Evolutionary conservation across 2,888 invertebrate species (phyloP), one percentile per base, ranked within the genome.

Genomic region (Ischnus inquisitorius): DNA sequence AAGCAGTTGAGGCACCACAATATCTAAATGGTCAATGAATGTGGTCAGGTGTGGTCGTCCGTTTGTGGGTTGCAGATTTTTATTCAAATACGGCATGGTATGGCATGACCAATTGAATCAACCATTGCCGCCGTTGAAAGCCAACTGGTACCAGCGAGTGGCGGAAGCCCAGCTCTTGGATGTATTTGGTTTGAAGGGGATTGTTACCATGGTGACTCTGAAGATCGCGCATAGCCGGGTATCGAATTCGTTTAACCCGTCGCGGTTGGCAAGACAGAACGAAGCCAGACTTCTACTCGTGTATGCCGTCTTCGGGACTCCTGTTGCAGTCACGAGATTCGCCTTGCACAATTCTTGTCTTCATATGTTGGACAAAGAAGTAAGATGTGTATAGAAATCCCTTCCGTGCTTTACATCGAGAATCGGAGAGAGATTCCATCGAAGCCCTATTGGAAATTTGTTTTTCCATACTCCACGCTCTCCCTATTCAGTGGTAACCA

Each of bases 171-270:
- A n/a, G 68, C 62, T 28, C 51, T 51, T 34, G 62, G 48, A 64
- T 69, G 51, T 75, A 89, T 90, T 89, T 90, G 89, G 89, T 90
- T 90, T 89, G 88, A 87, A 87, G 87, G 89, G 87, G 87, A 87
- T 85, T 79, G 90, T 90, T 86, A 86, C 88, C 89, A 90, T 90
- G 89, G 88, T 81, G 88, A 83, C 88, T 81, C 80, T 41, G 68
- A 48, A 83, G 84, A 51, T 71, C 51, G 75, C 82, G 79, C 76
- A 81, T 82, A 19, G 19, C 39, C 85, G 85, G 83, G 79, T 89
- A 89, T 89, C 88, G 88, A 87, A 87, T 88, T 86, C 86, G 87
- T 83, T 89, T 87, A 83, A 85, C 83, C 85, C 78, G 34, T 71
- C 39, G 72, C 79, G 16, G 62, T 67, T 79, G 65, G 43, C 64